Conservation (phyloP, 2,113 vertebrate species). For the Anas platyrhynchos region DNA sequence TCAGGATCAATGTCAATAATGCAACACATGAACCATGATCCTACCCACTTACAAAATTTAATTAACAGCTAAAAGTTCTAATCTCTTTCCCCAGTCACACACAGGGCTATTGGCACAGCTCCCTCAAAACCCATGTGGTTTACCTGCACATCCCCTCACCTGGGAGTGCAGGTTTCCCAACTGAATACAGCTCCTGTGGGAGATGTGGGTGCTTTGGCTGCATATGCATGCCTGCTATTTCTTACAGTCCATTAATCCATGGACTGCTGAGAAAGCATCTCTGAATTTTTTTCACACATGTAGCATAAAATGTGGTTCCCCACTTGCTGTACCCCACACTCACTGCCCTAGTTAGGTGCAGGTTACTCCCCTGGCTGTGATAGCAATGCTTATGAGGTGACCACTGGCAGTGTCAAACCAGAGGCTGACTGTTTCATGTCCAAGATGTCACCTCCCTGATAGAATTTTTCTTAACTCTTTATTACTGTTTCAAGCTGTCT, state of each 20-base stretch:
- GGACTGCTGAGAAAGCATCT: fast-evolving
- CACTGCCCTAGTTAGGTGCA: not conserved
- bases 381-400: not conserved
- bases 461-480: not conserved
- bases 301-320: not conserved
- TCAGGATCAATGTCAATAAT: not conserved
- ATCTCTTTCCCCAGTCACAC: not conserved
- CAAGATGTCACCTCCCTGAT: not conserved
- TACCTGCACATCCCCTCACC: not conserved
- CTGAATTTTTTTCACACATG: not conserved
- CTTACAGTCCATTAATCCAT: not conserved
- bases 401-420: not conserved
- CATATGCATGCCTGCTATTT: not conserved
- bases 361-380: not conserved
- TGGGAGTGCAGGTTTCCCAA: not conserved
- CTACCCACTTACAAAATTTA: not conserved
- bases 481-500: not conserved
- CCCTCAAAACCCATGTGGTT: not conserved
- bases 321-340: not conserved
- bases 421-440: not conserved
- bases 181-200: not conserved
- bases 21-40: not conserved
- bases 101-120: not conserved
- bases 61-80: not conserved
- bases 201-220: fast-evolving